phyloP scores from a whole-genome alignment of 1,140 invertebrate genomes.

The Scylla paramamosain region DNA sequence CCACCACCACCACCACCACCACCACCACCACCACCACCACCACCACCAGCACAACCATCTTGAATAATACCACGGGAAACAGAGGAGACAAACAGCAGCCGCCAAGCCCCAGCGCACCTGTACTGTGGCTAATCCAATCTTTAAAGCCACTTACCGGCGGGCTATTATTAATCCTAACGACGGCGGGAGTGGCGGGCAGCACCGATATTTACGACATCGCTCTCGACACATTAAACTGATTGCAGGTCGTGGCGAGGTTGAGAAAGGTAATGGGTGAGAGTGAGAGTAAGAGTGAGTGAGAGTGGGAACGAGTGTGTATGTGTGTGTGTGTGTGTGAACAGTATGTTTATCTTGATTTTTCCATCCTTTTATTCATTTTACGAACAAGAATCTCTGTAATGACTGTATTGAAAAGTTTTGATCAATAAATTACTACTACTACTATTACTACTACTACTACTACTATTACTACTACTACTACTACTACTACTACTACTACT shows the following conservation, averaged over 20 bases:
- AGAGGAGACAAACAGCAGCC: not conserved
- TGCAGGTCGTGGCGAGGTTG: not conserved
- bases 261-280: not conserved
- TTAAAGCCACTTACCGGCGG: not conserved
- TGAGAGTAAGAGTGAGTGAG: not conserved
- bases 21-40: not conserved
- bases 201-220: not conserved
- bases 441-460: no score
- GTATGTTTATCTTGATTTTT: no score
- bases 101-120: not conserved
- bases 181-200: not conserved
- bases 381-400: no score
- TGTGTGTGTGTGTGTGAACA: not conserved
- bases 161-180: slow-evolving; percentile 23
- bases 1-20: not conserved
- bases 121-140: slow-evolving; percentile 13
- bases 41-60: not conserved
- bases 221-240: not conserved
- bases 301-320: not conserved
- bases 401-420: no score
- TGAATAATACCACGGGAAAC: not conserved
- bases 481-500: no score
- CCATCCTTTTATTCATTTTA: no score
- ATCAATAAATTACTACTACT: no score
- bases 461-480: no score